phyloP scores from a whole-genome alignment of 2,797 vertebrate species.

The Helarctos malayanus region DNA sequence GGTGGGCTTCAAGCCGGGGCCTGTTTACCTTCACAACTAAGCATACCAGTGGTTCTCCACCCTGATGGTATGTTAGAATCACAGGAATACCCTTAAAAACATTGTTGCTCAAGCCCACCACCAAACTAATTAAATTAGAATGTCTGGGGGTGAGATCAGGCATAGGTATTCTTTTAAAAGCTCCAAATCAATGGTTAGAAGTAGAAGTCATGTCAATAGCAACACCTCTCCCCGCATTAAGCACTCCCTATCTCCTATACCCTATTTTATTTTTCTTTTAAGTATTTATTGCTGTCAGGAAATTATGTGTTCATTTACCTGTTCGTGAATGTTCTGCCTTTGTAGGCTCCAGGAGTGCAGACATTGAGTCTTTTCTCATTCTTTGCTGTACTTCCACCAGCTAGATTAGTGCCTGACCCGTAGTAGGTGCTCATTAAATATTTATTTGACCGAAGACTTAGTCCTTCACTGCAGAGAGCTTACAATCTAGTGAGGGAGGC shows the following conservation, averaged over 20 bases:
- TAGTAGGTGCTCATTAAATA: background rate
- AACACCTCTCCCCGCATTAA: background rate
- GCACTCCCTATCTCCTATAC: background rate
- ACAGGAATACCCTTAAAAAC: background rate
- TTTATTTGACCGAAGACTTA: slow-evolving; percentile 16
- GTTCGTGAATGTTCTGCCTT: background rate
- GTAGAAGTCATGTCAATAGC: background rate
- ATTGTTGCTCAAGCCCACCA: background rate
- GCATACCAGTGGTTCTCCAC: background rate
- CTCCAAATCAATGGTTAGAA: background rate
- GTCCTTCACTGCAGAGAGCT: background rate
- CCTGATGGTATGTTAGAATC: background rate
- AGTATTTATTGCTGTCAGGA: background rate
- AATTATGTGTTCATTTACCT: slow-evolving; percentile 13
- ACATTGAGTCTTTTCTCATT: background rate
- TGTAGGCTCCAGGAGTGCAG: background rate
- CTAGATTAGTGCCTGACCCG: background rate
- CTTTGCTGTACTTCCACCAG: background rate
- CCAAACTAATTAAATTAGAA: background rate
- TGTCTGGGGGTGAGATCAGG: background rate
- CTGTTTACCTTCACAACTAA: background rate
- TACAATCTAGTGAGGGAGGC: background rate
- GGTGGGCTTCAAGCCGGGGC: background rate
- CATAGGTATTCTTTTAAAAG: background rate
- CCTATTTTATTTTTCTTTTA: slow-evolving; percentile 43